phyloP scores from a whole-genome alignment of 2,888 invertebrate species.

The Chironomus riparius region DNA sequence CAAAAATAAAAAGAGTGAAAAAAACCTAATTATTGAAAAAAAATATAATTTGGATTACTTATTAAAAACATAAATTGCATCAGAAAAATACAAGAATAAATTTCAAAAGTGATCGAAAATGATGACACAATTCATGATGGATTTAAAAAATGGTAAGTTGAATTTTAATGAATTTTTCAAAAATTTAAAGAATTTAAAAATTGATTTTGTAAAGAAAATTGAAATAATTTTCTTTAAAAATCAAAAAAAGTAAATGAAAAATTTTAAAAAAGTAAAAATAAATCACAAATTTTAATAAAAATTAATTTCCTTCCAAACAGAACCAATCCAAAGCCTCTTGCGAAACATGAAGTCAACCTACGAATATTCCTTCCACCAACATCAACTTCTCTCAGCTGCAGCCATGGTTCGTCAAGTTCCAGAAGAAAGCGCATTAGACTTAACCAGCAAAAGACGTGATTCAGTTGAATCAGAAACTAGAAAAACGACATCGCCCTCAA shows the following conservation, averaged over 20 bases:
- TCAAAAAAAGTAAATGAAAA: neutral
- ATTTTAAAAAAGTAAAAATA: neutral
- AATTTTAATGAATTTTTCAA: neutral
- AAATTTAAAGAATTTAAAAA: neutral
- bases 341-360: constrained; percentile 8
- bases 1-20: neutral
- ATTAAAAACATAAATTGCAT: no score
- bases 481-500: constrained; percentile 40
- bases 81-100: neutral
- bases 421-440: constrained; percentile 37
- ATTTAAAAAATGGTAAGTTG: constrained; percentile 29
- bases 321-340: constrained; percentile 10
- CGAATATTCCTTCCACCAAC: constrained; percentile 7
- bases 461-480: constrained; percentile 36
- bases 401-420: neutral
- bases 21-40: no score
- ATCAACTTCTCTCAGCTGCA: constrained; percentile 1
- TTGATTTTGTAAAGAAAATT: neutral
- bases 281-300: neutral
- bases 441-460: constrained; percentile 39
- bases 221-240: neutral
- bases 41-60: no score
- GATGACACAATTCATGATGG: constrained; percentile 29
- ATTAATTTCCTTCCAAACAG: neutral
- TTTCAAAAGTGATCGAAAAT: constrained; percentile 23